Evolutionary conservation across 2,113 vertebrate species (phyloP), one percentile per base, ranked within the genome.

Genomic region (Cavia aperea): DNA sequence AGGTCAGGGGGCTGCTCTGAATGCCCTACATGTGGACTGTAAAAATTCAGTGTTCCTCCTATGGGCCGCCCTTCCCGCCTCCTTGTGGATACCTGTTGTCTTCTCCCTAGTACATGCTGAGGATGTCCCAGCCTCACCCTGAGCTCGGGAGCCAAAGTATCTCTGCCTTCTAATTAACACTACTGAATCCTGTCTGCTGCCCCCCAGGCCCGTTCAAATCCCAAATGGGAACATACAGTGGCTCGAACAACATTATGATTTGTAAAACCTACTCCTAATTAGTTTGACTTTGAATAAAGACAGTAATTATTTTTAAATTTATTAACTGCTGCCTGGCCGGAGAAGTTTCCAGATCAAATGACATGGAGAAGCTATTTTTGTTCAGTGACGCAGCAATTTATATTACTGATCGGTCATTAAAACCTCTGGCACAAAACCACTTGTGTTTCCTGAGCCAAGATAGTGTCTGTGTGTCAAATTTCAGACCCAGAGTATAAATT

Each of bases 231-330:
- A 83, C 0, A 5, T 56, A 58, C 16, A 9, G 39, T 75, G 87
- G 79, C 86, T 62, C 66, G 72, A 92, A 92, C 95, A 95, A 95
- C 95, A 81, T 97, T 91, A 88, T 58, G 94, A 94, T 75, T 56
- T 73, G 92, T 90, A 93, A 94, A 96, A 89, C 58, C 81, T 36
- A n/a, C 91, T 93, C 95, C 94, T 94, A 96, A 86, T 96, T 95
- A 33, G 18, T n/a, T 68, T 46, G 73, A 88, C 95, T 87, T 91
- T n/a, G 92, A 95, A 93, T 94, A 88, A 89, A 86, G 95, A 96
- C 92, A 90, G 96, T 93, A 97, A 97, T 97, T 97, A 96, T 97
- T 96, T 91, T 24, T 95, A 95, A 95, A 97, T 97, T 97, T 97
- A 97, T 91, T 96, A 96, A 95, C 97, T 95, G 96, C 93, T 95